Conservation (phyloP, 2,888 invertebrate species). For the Ophioninae sp. region DNA sequence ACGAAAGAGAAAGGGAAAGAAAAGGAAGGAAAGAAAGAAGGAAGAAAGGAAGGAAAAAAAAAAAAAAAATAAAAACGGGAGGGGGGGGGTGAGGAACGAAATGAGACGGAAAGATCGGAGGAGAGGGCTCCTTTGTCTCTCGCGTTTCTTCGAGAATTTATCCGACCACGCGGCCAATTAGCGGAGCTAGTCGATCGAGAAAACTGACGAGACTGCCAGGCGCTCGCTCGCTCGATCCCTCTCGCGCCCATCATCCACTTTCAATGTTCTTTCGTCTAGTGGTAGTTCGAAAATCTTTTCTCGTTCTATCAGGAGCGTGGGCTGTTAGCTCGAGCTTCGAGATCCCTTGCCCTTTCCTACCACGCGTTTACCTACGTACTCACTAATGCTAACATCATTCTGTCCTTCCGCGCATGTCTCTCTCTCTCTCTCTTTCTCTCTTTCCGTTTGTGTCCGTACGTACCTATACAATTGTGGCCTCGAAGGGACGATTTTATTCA, state of each 20-base stretch:
- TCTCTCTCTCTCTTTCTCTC: too few species aligned
- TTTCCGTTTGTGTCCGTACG: slow-evolving; percentile 39
- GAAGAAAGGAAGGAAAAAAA: slow-evolving; percentile 17
- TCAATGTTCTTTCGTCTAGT: slow-evolving; percentile 52
- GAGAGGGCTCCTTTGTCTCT: slow-evolving; percentile 54
- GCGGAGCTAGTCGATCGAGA: slow-evolving; percentile 59
- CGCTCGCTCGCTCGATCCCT: slow-evolving; percentile 35
- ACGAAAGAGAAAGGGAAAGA: slow-evolving; percentile 6
- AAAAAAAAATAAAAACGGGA: slow-evolving; percentile 14
- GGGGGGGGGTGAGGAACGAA: not conserved
- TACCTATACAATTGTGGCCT: slow-evolving; percentile 3
- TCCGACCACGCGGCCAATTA: slow-evolving; percentile 59
- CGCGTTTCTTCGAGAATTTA: slow-evolving; percentile 48
- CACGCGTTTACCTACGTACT: too few species aligned
- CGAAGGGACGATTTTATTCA: slow-evolving; percentile 57
- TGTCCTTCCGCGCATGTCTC: too few species aligned
- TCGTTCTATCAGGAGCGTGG: slow-evolving; percentile 29
- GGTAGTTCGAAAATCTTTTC: slow-evolving; percentile 44
- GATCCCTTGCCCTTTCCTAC: slow-evolving; percentile 21
- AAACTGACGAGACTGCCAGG: slow-evolving; percentile 58
- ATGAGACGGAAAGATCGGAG: slow-evolving; percentile 18
- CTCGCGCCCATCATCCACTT: slow-evolving; percentile 57
- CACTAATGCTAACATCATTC: too few species aligned
- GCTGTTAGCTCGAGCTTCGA: slow-evolving; percentile 27
- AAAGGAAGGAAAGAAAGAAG: not conserved